Conservation (phyloP, 2,797 vertebrate genomes). For the Synanceia verrucosa region DNA sequence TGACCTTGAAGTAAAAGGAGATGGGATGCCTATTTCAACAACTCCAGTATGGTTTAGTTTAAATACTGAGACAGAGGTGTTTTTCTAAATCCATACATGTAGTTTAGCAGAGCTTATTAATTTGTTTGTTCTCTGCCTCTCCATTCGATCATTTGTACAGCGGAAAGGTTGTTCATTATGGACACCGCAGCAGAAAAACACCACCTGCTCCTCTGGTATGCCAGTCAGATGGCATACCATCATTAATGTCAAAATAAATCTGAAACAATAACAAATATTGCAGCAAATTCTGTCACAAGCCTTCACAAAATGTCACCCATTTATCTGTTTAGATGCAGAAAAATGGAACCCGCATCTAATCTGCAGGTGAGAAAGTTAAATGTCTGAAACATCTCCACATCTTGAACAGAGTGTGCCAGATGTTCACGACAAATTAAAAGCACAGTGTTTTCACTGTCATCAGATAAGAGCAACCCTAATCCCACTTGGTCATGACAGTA, state of each 20-base stretch:
- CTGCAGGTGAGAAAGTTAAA: not conserved
- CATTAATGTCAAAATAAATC: slow-evolving; percentile 3
- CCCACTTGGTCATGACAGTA: not conserved
- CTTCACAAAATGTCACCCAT: not conserved
- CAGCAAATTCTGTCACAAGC: not conserved
- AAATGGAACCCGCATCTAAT: not conserved
- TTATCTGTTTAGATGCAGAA: not conserved
- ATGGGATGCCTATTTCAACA: not conserved
- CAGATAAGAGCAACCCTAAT: slow-evolving; percentile 25
- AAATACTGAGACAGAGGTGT: too few species aligned
- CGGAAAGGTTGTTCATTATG: slow-evolving; percentile 10
- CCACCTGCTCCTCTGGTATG: slow-evolving; percentile 34
- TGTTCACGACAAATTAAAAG: not conserved
- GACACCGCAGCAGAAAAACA: slow-evolving; percentile 27
- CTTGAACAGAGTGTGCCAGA: not conserved
- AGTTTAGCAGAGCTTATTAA: not conserved
- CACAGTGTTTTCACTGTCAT: slow-evolving; percentile 11
- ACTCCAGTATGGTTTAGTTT: too few species aligned
- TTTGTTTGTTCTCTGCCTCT: slow-evolving; percentile 1
- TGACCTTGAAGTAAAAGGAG: slow-evolving; percentile 12
- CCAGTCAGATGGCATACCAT: slow-evolving; percentile 16
- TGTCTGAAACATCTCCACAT: not conserved
- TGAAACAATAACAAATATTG: slow-evolving; percentile 6
- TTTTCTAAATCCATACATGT: not conserved
- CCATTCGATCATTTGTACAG: slow-evolving; percentile 4